These are phyloP conservation scores for Ophion slaviceki DNA, from an alignment of 2,888 invertebrate genomes.

Conservation along the genomic window DNA sequence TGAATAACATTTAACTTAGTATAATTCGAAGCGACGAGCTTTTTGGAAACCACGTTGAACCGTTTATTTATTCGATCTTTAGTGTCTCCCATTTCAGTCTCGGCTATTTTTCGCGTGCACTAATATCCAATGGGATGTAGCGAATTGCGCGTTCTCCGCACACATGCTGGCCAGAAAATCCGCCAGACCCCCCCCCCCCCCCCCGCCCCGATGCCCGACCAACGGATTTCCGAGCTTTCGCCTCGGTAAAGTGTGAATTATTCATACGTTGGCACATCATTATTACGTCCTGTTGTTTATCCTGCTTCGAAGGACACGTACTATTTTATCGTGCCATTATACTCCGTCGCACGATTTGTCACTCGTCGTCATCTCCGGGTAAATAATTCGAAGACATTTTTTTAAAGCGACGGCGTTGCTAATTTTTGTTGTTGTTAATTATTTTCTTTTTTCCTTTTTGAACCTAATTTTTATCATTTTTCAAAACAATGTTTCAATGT, in stretches of 20 bases:
- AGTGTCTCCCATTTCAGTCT: background rate
- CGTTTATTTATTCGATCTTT: background rate
- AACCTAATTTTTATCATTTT: too few relatives aligned
- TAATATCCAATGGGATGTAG: background rate
- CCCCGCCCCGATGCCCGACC: background rate
- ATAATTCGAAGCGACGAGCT: too few relatives aligned
- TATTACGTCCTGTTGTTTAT: background rate
- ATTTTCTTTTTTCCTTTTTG: too few relatives aligned
- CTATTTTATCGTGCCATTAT: background rate
- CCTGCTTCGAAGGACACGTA: background rate
- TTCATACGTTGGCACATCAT: background rate
- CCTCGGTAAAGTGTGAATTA: conserved; percentile 2
- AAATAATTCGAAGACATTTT: background rate
- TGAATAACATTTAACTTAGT: too few relatives aligned
- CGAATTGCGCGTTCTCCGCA: background rate
- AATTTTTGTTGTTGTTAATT: too few relatives aligned
- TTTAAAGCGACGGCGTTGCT: too few relatives aligned
- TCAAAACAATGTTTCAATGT: too few relatives aligned
- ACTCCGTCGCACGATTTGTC: too few relatives aligned
- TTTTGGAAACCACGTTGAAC: too few relatives aligned
- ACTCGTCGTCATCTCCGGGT: too few relatives aligned
- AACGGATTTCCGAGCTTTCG: background rate
- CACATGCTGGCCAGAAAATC: background rate
- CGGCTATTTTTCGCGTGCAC: conserved; percentile 2
- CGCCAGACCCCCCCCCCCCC: background rate